Conservation (phyloP, 2,113 vertebrate genomes). For the Festucalex cinctus region DNA sequence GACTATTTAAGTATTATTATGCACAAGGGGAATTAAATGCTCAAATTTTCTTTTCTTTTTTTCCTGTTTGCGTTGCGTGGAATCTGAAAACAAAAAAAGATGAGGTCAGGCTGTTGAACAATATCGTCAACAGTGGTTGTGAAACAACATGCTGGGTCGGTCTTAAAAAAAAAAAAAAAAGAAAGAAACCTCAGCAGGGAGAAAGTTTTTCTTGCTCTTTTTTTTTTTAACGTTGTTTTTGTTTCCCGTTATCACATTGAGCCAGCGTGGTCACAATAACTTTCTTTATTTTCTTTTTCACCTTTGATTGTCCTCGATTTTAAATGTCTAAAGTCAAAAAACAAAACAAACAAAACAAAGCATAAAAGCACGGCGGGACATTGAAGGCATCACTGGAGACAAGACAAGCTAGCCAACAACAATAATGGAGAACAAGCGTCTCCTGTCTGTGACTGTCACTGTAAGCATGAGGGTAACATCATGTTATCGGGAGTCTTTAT, state of each 20-base stretch:
- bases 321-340: not conserved
- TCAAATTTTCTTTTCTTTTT: not conserved
- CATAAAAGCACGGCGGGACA: not conserved
- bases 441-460: not conserved
- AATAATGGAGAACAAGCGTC: not conserved
- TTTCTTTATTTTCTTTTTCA: slow-evolving; percentile 3
- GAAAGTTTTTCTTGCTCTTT: slow-evolving; percentile 27
- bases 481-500: not conserved
- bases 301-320: slow-evolving; percentile 1
- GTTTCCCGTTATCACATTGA: slow-evolving; percentile 28
- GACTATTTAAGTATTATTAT: slow-evolving; percentile 8
- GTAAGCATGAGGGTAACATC: not conserved
- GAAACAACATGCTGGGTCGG: slow-evolving; percentile 42
- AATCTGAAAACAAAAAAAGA: slow-evolving; percentile 21
- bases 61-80: not conserved
- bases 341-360: not conserved
- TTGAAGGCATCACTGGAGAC: not conserved
- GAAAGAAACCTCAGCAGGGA: slow-evolving; percentile 16
- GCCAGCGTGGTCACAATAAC: slow-evolving; percentile 8
- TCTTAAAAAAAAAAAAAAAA: slow-evolving; percentile 39
- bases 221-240: slow-evolving; percentile 32
- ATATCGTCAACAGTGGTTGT: slow-evolving; percentile 12
- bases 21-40: slow-evolving; percentile 12
- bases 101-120: slow-evolving; percentile 2
- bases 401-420: not conserved